Evolutionary conservation across 2,888 invertebrate species (phyloP).

Genomic region (Caenorhabditis uteleia): DNA sequence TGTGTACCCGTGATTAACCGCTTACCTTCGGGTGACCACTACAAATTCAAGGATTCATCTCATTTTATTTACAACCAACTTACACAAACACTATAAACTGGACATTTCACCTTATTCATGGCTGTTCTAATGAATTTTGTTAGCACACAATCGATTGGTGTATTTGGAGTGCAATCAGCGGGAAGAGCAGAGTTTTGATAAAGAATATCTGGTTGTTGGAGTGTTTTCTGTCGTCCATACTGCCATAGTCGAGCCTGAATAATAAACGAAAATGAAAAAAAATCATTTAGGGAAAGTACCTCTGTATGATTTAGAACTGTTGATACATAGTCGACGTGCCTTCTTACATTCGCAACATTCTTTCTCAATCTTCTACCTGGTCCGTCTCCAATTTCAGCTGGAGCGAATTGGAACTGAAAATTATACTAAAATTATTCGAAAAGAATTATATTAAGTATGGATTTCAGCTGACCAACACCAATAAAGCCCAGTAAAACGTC

Average conservation of each 20-base stretch:
- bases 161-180: conserved; percentile 89
- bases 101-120: conserved; percentile 98
- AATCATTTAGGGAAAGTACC: conserved; percentile 29
- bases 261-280: neutral
- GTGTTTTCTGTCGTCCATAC: conserved; percentile 83
- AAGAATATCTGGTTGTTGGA: conserved; percentile 91
- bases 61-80: conserved; percentile 55
- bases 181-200: conserved; percentile 83
- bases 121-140: conserved; percentile 95
- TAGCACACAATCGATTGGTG: conserved; percentile 92
- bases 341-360: conserved; percentile 67
- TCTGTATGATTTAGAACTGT: conserved; percentile 65
- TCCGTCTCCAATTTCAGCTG: conserved; percentile 45
- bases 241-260: conserved; percentile 89
- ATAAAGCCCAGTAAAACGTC: too few relatives aligned
- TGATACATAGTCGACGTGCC: conserved; percentile 68
- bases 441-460: too few relatives aligned
- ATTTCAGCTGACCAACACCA: too few relatives aligned
- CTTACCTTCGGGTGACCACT: conserved; percentile 98
- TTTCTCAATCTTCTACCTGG: conserved; percentile 67
- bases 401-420: conserved; percentile 16
- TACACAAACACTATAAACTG: conserved; percentile 92
- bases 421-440: too few relatives aligned
- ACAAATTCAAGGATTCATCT: conserved; percentile 35
- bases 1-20: conserved; percentile 97